These are phyloP conservation scores for Hippocampus mohnikei DNA, from an alignment of 2,113 vertebrate species.

Conservation along the genomic window DNA sequence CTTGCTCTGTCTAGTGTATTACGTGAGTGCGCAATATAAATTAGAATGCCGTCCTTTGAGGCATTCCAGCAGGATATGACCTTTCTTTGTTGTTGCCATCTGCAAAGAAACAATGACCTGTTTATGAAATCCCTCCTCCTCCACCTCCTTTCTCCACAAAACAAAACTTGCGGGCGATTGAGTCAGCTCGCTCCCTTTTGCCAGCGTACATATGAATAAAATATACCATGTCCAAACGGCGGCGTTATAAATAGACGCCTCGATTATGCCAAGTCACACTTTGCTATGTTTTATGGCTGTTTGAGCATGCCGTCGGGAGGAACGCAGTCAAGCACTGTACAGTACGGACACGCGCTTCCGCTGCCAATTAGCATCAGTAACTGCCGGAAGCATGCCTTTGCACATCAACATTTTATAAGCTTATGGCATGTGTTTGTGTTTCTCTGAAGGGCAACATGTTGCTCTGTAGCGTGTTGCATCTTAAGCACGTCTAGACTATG, in stretches of 20 bases:
- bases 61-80: slow-evolving; percentile 32
- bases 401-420: slow-evolving; percentile 54
- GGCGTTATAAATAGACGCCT: slow-evolving; percentile 49
- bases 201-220: slow-evolving; percentile 52
- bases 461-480: slow-evolving; percentile 12
- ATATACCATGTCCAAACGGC: slow-evolving; percentile 47
- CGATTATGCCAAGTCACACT: slow-evolving; percentile 15
- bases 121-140: slow-evolving; percentile 31
- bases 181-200: slow-evolving; percentile 25
- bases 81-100: slow-evolving; percentile 54
- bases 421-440: slow-evolving; percentile 4
- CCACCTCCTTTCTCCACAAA: slow-evolving; percentile 9
- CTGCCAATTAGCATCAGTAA: slow-evolving; percentile 15
- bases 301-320: slow-evolving; percentile 32
- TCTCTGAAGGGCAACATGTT: slow-evolving; percentile 30
- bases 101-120: slow-evolving; percentile 32
- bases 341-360: neutral
- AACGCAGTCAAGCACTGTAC: slow-evolving; percentile 2
- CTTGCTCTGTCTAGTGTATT: slow-evolving; percentile 9
- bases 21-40: slow-evolving; percentile 26
- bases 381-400: slow-evolving; percentile 16
- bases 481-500: slow-evolving; percentile 1
- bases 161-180: slow-evolving; percentile 19
- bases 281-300: slow-evolving; percentile 20
- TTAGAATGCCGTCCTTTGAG: slow-evolving; percentile 47